These are phyloP conservation scores for Polydesmus complanatus DNA, from an alignment of 2,888 invertebrate genomes.

Conservation along the genomic window DNA sequence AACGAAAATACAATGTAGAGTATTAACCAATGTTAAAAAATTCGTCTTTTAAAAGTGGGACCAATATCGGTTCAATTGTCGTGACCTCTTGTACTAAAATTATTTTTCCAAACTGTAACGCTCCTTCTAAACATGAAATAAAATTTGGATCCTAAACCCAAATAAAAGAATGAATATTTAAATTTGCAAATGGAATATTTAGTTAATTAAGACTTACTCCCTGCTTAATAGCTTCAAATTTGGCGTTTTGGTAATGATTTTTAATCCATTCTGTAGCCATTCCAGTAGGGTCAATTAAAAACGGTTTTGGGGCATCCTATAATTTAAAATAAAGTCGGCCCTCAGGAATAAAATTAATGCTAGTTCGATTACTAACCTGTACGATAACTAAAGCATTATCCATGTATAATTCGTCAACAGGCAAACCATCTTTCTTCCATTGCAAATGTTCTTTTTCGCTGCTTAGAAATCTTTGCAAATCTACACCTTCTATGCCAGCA, in stretches of 20 bases:
- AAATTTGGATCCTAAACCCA: constrained; percentile 46
- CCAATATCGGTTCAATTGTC: constrained; percentile 44
- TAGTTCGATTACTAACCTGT: constrained; percentile 41
- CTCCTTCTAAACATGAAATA: constrained; percentile 56
- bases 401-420: constrained; percentile 58
- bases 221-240: constrained; percentile 65
- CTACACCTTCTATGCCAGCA: constrained; percentile 35
- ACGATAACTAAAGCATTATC: constrained; percentile 69
- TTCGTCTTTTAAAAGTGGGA: constrained; percentile 49
- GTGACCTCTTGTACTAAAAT: constrained; percentile 68
- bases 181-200: not conserved
- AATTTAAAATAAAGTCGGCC: constrained; percentile 4
- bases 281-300: constrained; percentile 80
- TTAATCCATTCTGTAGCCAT: constrained; percentile 69
- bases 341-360: not conserved
- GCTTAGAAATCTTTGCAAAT: constrained; percentile 43
- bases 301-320: constrained; percentile 47
- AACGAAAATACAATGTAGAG: constrained; percentile 21
- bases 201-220: constrained; percentile 38
- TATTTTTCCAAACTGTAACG: constrained; percentile 74
- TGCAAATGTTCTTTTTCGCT: constrained; percentile 61
- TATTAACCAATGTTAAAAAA: constrained; percentile 41
- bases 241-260: constrained; percentile 47
- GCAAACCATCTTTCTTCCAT: constrained; percentile 75
- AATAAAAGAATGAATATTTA: not conserved